A percentile compares a stretch with the other conserved stretches of the same genome.
Evolutionary conservation across 2,797 vertebrate genomes (phyloP).

Genomic region (Schizothorax lantsangensis): DNA sequence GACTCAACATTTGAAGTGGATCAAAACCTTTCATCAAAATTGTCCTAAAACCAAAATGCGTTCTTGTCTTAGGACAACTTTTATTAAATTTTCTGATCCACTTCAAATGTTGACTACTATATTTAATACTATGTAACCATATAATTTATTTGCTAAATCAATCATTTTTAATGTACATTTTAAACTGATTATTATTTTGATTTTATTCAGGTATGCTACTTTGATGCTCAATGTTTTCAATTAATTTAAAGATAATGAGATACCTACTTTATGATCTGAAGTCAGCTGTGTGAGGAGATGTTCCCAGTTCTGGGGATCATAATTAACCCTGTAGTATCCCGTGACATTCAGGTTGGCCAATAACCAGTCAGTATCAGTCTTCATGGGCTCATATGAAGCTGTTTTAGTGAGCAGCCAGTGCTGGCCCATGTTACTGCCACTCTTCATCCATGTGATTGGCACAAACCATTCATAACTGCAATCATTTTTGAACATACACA

Average conservation of each 20-base stretch:
- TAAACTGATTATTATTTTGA: neutral
- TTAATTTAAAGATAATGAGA: neutral
- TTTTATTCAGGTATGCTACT: neutral
- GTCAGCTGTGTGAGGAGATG: slow-evolving; percentile 79
- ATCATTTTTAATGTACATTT: neutral
- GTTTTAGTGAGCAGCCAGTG: slow-evolving; percentile 79
- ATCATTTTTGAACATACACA: neutral
- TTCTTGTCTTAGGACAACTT: too few species aligned
- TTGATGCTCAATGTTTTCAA: neutral
- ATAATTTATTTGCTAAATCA: neutral
- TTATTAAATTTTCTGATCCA: too few species aligned
- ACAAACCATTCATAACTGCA: slow-evolving; percentile 88
- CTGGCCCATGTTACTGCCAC: rapidly evolving
- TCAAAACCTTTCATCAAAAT: too few species aligned
- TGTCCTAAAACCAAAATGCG: too few species aligned
- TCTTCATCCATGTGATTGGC: slow-evolving; percentile 82
- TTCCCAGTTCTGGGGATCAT: slow-evolving; percentile 86
- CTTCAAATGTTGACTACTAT: too few species aligned
- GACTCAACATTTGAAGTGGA: too few species aligned
- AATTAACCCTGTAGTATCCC: slow-evolving; percentile 92
- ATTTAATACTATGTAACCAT: neutral
- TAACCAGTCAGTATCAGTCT: slow-evolving; percentile 72
- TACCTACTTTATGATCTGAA: slow-evolving; percentile 62
- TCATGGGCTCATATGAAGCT: slow-evolving; percentile 58
- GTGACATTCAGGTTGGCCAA: slow-evolving; percentile 85